Evolutionary conservation across 1,140 invertebrate species (phyloP).

Genomic region (Physella acuta): DNA sequence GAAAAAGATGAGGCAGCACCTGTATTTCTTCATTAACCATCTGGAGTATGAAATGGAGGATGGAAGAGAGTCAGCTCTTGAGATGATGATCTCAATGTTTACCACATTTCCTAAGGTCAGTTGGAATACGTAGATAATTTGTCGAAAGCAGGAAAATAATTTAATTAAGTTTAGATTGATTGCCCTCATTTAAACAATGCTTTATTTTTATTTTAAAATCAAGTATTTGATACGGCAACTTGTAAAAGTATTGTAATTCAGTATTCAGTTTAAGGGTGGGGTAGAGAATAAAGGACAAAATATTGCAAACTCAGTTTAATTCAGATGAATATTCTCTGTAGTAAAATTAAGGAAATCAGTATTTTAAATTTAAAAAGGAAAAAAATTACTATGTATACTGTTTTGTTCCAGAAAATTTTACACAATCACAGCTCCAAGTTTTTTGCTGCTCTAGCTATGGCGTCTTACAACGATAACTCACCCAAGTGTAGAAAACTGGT

Average conservation of each 20-base stretch:
- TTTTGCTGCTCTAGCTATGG: constrained; percentile 73
- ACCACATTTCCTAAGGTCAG: constrained; percentile 73
- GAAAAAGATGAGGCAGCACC: constrained; percentile 68
- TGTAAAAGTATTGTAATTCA: no score
- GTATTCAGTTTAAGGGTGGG: no score
- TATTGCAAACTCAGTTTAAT: no score
- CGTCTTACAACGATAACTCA: constrained; percentile 60
- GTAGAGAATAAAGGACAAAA: no score
- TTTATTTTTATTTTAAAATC: background rate
- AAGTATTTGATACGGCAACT: no score
- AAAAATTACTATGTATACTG: no score
- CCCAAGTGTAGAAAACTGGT: constrained; percentile 56
- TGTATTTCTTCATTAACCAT: constrained; percentile 81
- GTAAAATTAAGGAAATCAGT: no score
- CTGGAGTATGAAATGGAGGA: constrained; percentile 76
- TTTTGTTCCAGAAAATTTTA: constrained; percentile 18
- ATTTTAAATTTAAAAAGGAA: no score
- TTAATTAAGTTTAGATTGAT: no score
- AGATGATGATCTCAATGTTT: constrained; percentile 80
- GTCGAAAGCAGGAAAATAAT: background rate
- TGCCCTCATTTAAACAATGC: no score
- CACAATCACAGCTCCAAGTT: constrained; percentile 68
- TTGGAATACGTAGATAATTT: no score
- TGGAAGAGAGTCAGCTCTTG: constrained; percentile 80
- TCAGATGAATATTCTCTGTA: no score